Base-by-base conservation (phyloP, 2,888 invertebrate species). In the Suillia variegata region DNA sequence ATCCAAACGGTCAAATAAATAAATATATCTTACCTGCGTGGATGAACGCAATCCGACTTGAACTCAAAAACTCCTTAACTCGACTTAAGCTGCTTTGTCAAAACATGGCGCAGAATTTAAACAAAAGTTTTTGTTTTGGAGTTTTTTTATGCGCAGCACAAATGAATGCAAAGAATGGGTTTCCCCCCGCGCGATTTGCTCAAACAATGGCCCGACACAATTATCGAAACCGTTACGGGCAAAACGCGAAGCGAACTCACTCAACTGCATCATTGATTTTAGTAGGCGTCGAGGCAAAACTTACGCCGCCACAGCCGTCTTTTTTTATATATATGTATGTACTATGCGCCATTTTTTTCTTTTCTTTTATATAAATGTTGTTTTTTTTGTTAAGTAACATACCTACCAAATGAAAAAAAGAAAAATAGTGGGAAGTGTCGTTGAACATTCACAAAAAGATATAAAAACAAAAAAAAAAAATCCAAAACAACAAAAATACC, bases 211-310 rank as follows among this genome's bases (percentile, higher is more conserved):
- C 4, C 38, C 6, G n/a, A 31, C 12, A 13, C 38, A 8, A n/a
- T 38, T n/a, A 38, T 38, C 12, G 38, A 8, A 22, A 48, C 17
- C 21, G 22, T 12, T n/a, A 13, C 47, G 17, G 45, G n/a, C n/a
- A n/a, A n/a, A n/a, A n/a, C n/a, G n/a, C n/a, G n/a, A n/a, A n/a
- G n/a, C n/a, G n/a, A 54, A 45, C 33, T 59, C 59, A 62, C 51
- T 62, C 62, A 60, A 56, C 58, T 45, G 64, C 48, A 58, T 24
- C 62, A 58, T 58, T 47, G 58, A 56, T 33, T 62, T 58, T 58
- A 56, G 62, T 57, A 54, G 64, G 64, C 60, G 60, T 59, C 47
- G 33, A 18, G 50, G 31, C 48, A 21, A 21, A 8, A 45, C 17
- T 45, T 17, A 18, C 13, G 45, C 17, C 42, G 13, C 15, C 17